Evolutionary conservation across 2,113 vertebrate species (phyloP).

Genomic region (Grus americana): DNA sequence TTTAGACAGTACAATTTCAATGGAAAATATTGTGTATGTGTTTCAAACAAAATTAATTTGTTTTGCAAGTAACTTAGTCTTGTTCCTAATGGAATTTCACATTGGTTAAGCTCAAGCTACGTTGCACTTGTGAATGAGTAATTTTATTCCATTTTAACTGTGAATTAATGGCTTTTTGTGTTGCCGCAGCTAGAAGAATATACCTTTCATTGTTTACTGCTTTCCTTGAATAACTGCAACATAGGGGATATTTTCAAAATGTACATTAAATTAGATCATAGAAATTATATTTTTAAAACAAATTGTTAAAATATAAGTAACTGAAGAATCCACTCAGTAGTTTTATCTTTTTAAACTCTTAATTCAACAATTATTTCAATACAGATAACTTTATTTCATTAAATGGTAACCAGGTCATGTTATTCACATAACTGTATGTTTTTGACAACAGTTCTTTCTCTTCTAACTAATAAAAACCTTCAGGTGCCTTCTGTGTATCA

Average conservation of each 20-base stretch:
- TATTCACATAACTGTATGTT: not conserved
- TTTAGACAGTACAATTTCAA: not conserved
- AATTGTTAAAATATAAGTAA: not conserved
- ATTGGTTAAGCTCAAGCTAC: slow-evolving; percentile 11
- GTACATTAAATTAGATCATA: slow-evolving; percentile 36
- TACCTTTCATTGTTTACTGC: slow-evolving; percentile 27
- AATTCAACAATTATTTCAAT: not conserved
- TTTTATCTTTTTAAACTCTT: not conserved
- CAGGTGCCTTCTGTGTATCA: slow-evolving; percentile 32
- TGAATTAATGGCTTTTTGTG: slow-evolving; percentile 50
- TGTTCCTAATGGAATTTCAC: slow-evolving; percentile 3
- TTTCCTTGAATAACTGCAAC: slow-evolving; percentile 37
- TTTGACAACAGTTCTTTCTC: not conserved
- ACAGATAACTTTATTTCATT: not conserved
- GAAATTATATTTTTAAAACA: slow-evolving; percentile 50
- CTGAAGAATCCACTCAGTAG: not conserved
- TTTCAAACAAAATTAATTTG: not conserved
- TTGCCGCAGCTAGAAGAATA: slow-evolving; percentile 33
- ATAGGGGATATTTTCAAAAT: slow-evolving; percentile 48
- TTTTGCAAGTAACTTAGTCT: not conserved
- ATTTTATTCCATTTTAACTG: slow-evolving; percentile 35
- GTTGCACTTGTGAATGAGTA: slow-evolving; percentile 33
- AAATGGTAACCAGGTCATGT: not conserved
- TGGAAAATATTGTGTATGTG: not conserved
- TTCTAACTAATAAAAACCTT: slow-evolving; percentile 5